Conservation (phyloP, 64 coral and sea anemone genomes). For the Hydrozoanthus tunicans region DNA sequence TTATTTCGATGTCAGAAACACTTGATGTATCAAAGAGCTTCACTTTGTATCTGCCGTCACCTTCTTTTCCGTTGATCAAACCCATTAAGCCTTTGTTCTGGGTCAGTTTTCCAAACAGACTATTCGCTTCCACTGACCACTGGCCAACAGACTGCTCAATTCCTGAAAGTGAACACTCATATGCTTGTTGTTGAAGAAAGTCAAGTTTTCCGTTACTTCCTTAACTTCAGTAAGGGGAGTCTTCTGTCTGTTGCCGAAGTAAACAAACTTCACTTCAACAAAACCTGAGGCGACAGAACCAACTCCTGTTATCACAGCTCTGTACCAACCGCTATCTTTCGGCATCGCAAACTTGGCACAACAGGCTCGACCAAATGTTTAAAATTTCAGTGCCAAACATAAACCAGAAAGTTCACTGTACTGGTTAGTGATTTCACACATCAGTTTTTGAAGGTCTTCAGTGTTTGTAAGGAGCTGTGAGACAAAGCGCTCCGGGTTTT, state of each 20-base stretch:
- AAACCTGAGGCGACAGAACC: slow-evolving; percentile 61
- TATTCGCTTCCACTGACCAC: slow-evolving; percentile 74
- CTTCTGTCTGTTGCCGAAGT: slow-evolving; percentile 83
- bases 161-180: slow-evolving; percentile 72
- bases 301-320: slow-evolving; percentile 53
- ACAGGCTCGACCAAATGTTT: slow-evolving; percentile 45
- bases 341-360: slow-evolving; percentile 48
- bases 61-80: slow-evolving; percentile 43
- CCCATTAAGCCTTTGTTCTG: slow-evolving; percentile 80
- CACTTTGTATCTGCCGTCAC: slow-evolving; percentile 71
- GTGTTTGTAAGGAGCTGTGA: slow-evolving; percentile 71
- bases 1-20: slow-evolving; percentile 76
- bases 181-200: slow-evolving; percentile 62
- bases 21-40: slow-evolving; percentile 86
- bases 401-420: slow-evolving; percentile 64
- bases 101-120: slow-evolving; percentile 75
- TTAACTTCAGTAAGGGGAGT: slow-evolving; percentile 74
- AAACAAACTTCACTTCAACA: slow-evolving; percentile 82
- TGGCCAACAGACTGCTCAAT: slow-evolving; percentile 52
- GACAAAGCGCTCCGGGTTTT: slow-evolving; percentile 73
- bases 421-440: slow-evolving; percentile 69
- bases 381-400: slow-evolving; percentile 66
- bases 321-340: slow-evolving; percentile 40
- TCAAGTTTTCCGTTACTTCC: slow-evolving; percentile 70
- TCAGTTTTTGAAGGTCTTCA: slow-evolving; percentile 51